Percentiles rank a stretch among this genome's conserved stretches.
phyloP scores from a whole-genome alignment of 2,113 vertebrate species.

The Chamaea fasciata region DNA sequence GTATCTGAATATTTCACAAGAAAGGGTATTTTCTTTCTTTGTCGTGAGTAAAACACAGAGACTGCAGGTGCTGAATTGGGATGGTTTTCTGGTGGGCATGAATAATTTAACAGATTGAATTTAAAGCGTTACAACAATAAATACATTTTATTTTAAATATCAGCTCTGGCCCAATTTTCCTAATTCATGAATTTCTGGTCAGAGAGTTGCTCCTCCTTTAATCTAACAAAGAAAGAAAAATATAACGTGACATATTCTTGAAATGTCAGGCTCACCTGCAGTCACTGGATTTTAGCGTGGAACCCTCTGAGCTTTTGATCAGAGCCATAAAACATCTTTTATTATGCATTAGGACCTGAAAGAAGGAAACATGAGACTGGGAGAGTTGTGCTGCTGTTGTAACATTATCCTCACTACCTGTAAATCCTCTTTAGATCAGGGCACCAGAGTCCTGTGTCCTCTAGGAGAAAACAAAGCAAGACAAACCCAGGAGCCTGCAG shows the following conservation, averaged over 20 bases:
- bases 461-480: background rate
- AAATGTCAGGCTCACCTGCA: slow-evolving; percentile 1
- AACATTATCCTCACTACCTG: background rate
- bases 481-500: background rate
- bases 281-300: background rate
- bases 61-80: background rate
- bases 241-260: background rate
- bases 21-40: background rate
- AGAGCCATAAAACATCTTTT: background rate
- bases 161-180: background rate
- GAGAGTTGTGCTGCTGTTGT: background rate
- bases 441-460: background rate
- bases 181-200: background rate
- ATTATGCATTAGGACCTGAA: background rate
- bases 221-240: background rate
- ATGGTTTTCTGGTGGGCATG: background rate
- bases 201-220: background rate
- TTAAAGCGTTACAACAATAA: background rate
- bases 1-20: slow-evolving; percentile 10
- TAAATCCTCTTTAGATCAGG: background rate
- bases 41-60: background rate
- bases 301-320: background rate
- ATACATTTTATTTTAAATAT: background rate
- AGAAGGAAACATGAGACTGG: background rate
- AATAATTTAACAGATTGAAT: background rate